Conservation (phyloP, 2,113 vertebrate species). For the Sinosuthora webbiana region DNA sequence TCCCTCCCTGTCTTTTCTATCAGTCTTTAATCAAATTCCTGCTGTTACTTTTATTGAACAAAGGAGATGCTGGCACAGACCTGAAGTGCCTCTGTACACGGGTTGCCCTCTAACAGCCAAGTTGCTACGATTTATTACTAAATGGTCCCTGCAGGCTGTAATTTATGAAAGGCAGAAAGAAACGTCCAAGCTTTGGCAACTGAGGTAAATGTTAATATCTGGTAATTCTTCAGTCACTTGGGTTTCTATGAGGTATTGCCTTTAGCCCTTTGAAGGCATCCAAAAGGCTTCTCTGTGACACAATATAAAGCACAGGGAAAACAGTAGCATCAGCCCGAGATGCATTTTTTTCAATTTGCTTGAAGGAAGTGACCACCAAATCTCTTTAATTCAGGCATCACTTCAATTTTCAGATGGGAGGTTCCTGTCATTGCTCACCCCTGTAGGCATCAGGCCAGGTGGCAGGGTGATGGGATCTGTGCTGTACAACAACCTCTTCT, state of each 20-base stretch:
- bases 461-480: neutral
- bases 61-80: conserved; percentile 31
- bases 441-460: neutral
- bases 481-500: neutral
- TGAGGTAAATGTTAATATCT: conserved; percentile 16
- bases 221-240: conserved; percentile 27
- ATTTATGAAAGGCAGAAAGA: conserved; percentile 23
- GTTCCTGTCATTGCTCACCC: neutral
- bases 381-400: neutral
- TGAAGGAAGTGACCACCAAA: neutral
- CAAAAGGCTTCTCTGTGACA: neutral
- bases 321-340: neutral
- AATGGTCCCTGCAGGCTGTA: neutral
- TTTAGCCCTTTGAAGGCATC: conserved; percentile 22
- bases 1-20: conserved; percentile 26
- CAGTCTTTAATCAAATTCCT: conserved; percentile 49
- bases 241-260: neutral
- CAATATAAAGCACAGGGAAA: neutral
- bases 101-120: conserved; percentile 28
- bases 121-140: conserved; percentile 39
- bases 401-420: neutral
- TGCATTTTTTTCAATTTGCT: neutral
- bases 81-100: neutral
- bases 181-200: conserved; percentile 29
- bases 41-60: conserved; percentile 50